A percentile compares a stretch with the other conserved stretches of the same genome.
Conservation (phyloP, 1,140 invertebrate genomes). For the Caerostris darwini region DNA sequence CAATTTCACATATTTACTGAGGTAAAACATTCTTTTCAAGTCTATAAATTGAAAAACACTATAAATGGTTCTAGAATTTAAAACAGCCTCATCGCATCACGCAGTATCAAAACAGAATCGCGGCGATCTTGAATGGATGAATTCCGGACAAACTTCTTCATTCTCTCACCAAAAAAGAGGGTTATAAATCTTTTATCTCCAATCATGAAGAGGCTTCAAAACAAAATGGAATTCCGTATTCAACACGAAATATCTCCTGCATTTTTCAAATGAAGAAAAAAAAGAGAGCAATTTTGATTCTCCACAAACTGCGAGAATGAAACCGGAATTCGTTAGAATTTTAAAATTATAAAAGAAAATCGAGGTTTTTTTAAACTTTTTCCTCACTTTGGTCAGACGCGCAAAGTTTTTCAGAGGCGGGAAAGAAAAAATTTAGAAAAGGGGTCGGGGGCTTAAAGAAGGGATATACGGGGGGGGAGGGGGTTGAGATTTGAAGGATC, state of each 20-base stretch:
- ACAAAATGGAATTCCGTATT: slow-evolving; percentile 18
- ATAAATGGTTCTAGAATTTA: no score
- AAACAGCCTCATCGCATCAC: not conserved
- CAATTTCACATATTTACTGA: no score
- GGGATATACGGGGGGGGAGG: not conserved
- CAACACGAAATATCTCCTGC: not conserved
- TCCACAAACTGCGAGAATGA: not conserved
- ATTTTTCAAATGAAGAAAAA: not conserved
- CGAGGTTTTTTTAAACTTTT: not conserved
- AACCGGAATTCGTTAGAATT: slow-evolving; percentile 32
- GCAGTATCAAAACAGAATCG: not conserved
- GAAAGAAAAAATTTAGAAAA: no score
- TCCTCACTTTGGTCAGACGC: slow-evolving; percentile 6
- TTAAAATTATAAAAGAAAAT: not conserved
- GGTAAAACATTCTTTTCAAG: no score
- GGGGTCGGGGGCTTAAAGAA: not conserved
- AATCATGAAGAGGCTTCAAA: not conserved
- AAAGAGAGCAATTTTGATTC: not conserved
- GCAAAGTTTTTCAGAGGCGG: not conserved
- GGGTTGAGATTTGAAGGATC: not conserved
- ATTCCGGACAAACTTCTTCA: not conserved
- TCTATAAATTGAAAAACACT: no score
- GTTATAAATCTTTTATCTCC: slow-evolving; percentile 3
- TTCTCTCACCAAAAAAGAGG: not conserved
- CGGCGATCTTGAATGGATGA: not conserved